Base-by-base conservation (phyloP, 2,888 invertebrate genomes). In the Crocallis elinguaria region DNA sequence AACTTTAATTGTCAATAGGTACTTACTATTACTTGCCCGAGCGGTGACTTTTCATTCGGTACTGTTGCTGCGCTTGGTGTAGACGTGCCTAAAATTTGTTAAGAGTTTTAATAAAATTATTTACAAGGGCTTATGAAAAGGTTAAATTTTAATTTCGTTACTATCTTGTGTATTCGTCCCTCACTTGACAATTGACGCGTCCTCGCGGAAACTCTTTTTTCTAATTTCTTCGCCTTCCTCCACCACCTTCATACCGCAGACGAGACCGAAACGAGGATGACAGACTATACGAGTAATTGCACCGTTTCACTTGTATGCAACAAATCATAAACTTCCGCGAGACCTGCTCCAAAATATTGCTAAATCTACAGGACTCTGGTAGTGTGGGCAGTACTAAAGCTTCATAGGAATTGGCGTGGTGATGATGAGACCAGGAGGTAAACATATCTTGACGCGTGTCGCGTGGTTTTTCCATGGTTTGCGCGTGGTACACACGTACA, bases 301-400 rank as follows among this genome's bases (percentile, higher is more conserved):
- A n/a, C 13, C 30, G 23, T 9, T 23, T 12, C 8, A 12, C 30
- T 27, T 16, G 25, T n/a, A n/a, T 11, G n/a, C 25, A n/a, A 12
- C 19, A 19, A 19, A 42, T 42, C 30, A 12, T 13, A 30, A 42
- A 42, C 37, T 42, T 42, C 41, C n/a, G 8, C 30, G 12, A 6
- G 7, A 41, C 41, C 30, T 41, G 41, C 30, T 19, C 12, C 2
- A 19, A 42, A 42, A 30, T 19, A 27, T 17, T 1, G n/a, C 11
- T 27, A 8, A 4, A 19, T 5, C 19, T 23, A 25, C 25, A 16
- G n/a, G n/a, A 25, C 38, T 14, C 8, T 23, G 14, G 21, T 9
- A 14, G 16, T 27, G 38, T 5, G 27, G 1, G 16, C 38, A 27
- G 33, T 17, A 4, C 8, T n/a, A 8, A 21, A 11, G 9, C 30